Conservation (phyloP, 2,797 vertebrate species). For the Gobionotothen gibberifrons region DNA sequence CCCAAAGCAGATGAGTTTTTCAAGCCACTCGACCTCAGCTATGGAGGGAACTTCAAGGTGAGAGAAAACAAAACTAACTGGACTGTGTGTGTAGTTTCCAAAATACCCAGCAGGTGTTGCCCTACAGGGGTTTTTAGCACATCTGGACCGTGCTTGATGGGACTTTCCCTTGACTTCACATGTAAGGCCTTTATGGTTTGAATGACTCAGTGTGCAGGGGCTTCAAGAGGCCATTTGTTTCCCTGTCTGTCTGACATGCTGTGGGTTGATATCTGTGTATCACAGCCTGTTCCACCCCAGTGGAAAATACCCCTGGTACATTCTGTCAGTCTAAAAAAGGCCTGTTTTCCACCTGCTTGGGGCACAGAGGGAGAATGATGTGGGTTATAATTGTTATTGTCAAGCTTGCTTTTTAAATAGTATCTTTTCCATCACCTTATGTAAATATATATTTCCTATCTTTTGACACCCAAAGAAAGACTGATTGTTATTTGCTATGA, state of each 20-base stretch:
- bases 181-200: constrained; percentile 28
- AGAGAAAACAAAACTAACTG: constrained; percentile 24
- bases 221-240: constrained; percentile 58
- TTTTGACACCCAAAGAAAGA: background rate
- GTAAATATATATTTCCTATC: background rate
- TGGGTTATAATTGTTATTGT: constrained; percentile 3
- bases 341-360: constrained; percentile 55
- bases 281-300: constrained; percentile 53
- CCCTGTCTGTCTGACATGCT: constrained; percentile 32
- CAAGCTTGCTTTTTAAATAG: constrained; percentile 24
- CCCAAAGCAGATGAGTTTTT: constrained; percentile 79
- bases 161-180: constrained; percentile 57
- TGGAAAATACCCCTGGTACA: constrained; percentile 77
- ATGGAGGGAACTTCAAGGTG: constrained; percentile 85
- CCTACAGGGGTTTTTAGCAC: constrained; percentile 43
- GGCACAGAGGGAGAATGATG: constrained; percentile 19
- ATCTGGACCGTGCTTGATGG: constrained; percentile 42
- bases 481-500: background rate
- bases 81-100: constrained; percentile 43
- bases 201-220: constrained; percentile 76
- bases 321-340: constrained; percentile 58
- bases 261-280: constrained; percentile 62
- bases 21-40: constrained; percentile 76
- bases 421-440: constrained; percentile 24
- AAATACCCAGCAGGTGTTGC: constrained; percentile 60